phyloP scores from a whole-genome alignment of 37 sponge, comb jelly and placozoan species.

The Aplysina aerophoba region DNA sequence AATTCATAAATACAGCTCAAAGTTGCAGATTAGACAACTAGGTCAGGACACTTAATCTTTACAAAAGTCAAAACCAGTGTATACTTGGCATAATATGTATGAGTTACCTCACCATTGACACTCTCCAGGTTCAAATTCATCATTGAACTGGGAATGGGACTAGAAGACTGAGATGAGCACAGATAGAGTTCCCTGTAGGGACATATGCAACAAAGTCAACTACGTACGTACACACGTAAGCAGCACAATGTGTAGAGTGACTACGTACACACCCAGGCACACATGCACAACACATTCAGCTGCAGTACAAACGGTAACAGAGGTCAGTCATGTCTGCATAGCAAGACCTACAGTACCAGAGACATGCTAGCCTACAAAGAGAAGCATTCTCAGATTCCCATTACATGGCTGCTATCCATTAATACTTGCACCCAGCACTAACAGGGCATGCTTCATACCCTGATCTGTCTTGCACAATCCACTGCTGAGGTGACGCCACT shows the following conservation, averaged over 20 bases:
- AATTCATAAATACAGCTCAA: no score
- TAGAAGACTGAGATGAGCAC: neutral
- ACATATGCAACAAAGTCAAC: no score
- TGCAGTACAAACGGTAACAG: neutral
- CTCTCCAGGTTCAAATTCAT: neutral
- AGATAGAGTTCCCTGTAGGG: neutral
- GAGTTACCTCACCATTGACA: neutral
- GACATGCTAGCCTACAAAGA: neutral
- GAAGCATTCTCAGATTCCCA: no score
- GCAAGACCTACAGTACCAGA: no score
- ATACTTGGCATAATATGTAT: no score
- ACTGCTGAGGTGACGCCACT: slow-evolving; percentile 22
- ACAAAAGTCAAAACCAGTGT: no score
- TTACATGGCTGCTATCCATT: neutral
- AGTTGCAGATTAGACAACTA: no score
- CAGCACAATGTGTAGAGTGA: neutral
- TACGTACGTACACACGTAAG: no score
- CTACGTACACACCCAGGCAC: neutral
- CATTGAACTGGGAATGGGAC: slow-evolving; percentile 21
- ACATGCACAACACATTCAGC: neutral
- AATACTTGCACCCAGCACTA: neutral
- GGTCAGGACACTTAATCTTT: no score
- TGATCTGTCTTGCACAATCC: neutral
- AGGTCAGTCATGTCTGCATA: no score
- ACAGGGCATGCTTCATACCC: neutral